Percentiles rank a stretch among this genome's conserved stretches.
Conservation (phyloP, 1,140 invertebrate species). For the Piezodorus guildinii region DNA sequence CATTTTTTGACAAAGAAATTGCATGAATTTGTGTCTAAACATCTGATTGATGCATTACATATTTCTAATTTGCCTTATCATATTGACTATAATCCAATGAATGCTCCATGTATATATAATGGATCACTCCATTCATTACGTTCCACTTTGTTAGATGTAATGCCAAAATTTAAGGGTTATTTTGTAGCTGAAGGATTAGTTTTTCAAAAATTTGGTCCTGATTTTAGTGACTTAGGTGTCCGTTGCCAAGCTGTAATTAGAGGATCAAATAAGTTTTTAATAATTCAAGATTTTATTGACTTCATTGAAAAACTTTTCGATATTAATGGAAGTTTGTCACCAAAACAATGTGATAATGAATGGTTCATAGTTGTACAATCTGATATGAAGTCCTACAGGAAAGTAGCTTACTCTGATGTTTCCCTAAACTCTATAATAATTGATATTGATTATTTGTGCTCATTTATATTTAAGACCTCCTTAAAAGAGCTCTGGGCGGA, state of each 20-base stretch:
- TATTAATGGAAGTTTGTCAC: too few species aligned
- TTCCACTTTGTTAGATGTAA: background rate
- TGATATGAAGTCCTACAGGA: background rate
- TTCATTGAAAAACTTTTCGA: too few species aligned
- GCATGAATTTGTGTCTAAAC: background rate
- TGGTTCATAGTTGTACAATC: background rate
- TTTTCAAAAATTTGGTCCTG: background rate
- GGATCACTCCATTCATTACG: background rate
- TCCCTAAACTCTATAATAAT: background rate
- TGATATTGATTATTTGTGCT: background rate
- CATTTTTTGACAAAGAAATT: background rate
- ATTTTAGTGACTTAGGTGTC: background rate
- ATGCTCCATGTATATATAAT: background rate
- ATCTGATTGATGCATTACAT: background rate
- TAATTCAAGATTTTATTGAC: too few species aligned
- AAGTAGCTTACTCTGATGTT: background rate
- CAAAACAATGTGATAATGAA: background rate
- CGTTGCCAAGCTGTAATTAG: too few species aligned
- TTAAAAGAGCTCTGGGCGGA: background rate
- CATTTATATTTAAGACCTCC: background rate
- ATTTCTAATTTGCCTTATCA: background rate
- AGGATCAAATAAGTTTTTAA: too few species aligned
- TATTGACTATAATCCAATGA: background rate
- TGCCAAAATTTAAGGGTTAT: background rate
- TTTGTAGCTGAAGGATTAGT: background rate